Evolutionary conservation across 2,113 vertebrate species (phyloP), one percentile per base, ranked within the genome.

Genomic region (Microcebus tavaratra): DNA sequence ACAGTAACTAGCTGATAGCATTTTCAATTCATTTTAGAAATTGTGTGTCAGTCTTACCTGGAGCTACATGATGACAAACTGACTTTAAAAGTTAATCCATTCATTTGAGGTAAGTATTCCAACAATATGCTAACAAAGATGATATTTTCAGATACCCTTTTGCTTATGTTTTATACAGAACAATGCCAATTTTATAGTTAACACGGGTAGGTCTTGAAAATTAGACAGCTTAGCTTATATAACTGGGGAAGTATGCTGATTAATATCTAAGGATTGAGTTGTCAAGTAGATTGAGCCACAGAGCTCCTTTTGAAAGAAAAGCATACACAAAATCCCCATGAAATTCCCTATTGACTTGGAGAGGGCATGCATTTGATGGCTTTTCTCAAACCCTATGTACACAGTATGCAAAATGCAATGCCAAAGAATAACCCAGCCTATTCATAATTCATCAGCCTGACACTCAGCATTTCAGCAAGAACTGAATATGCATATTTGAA

Each of bases 21-120:
- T 92, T 90, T 96, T 59, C 63, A 90, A 45, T 94, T 90, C 53
- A 63, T 81, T 80, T 36, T 88, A 39, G 31, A 92, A 91, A 89
- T 11, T 29, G 15, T 39, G 20, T 81, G 65, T 80, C 95, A 93
- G 67, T 86, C 42, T 91, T 72, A 89, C 59, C 65, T 48, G 15
- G 36, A 48, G 53, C 67, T 55, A n/a, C 48, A 70, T n/a, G 31
- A 88, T 63, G 45, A 73, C 34, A 83, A 83, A 88, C 45, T 89
- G 73, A 83, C 67, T 96, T 72, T 67, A 80, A 92, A 90, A 93
- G 53, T 81, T 78, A 76, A 76, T 70, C 45, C 67, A 57, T 85
- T 96, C 55, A n/a, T 80, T 91, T 80, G 18, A 12, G 20, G 0
- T 68, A 92, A 92, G 39, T 53, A 84, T 68, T 72, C 45, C 15